Percentiles rank a stretch among this genome's conserved stretches.
Evolutionary conservation across 2,797 vertebrate genomes (phyloP).

Genomic region (Malacoraja senta): DNA sequence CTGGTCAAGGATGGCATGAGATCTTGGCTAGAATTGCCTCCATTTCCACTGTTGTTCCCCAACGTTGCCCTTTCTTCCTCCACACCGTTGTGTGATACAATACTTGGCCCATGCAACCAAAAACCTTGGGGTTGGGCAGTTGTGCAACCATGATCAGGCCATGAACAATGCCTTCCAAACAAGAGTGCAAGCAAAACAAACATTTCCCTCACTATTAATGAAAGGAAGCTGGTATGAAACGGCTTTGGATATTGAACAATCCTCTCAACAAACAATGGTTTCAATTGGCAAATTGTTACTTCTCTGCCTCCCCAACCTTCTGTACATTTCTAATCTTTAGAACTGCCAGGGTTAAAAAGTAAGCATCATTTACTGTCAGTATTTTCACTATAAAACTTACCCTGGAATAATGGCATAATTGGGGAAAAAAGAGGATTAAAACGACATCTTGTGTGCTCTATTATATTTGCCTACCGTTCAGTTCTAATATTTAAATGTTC

Average conservation of each 20-base stretch:
- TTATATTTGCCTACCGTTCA: slow-evolving; percentile 21
- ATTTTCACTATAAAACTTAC: not conserved
- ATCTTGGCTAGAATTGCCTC: too few species aligned
- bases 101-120: not conserved
- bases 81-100: not conserved
- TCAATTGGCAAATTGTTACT: not conserved
- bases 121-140: not conserved
- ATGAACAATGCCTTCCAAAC: not conserved
- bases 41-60: too few species aligned
- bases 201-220: not conserved
- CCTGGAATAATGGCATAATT: slow-evolving; percentile 20
- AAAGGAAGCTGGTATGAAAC: not conserved
- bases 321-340: too few species aligned
- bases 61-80: not conserved
- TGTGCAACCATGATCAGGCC: not conserved
- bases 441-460: not conserved
- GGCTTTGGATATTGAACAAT: not conserved
- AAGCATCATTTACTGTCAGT: not conserved
- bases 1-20: not conserved
- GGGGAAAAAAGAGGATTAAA: slow-evolving; percentile 13
- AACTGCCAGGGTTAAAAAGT: not conserved
- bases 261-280: not conserved
- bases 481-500: slow-evolving; percentile 33
- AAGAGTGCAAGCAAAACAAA: not conserved
- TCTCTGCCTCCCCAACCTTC: too few species aligned